phyloP scores from a whole-genome alignment of 1,140 invertebrate genomes.

The Manduca sexta region DNA sequence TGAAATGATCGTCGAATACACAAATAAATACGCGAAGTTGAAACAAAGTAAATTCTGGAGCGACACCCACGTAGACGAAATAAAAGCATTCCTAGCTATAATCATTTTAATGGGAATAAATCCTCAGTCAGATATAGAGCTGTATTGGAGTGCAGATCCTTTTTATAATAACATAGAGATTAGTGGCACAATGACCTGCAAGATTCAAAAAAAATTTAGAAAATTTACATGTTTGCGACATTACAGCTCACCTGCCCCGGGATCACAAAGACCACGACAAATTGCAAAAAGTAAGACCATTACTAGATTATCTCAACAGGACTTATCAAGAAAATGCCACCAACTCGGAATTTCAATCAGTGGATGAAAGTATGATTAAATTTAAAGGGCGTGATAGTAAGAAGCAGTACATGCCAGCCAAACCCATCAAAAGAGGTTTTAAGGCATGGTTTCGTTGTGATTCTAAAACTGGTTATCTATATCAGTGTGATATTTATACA shows the following conservation, averaged over 20 bases:
- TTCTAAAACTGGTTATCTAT: slow-evolving; percentile 20
- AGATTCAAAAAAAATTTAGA: slow-evolving; percentile 30
- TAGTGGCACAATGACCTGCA: slow-evolving; percentile 9
- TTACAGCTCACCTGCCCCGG: slow-evolving; percentile 16
- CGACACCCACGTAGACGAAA: no score
- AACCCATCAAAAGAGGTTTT: slow-evolving; percentile 29
- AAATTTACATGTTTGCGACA: slow-evolving; percentile 27
- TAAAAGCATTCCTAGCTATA: no score
- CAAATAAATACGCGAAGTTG: no score
- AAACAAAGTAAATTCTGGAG: no score
- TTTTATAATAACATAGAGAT: slow-evolving; percentile 27
- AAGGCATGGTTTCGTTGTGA: slow-evolving; percentile 23
- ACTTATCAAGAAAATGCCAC: slow-evolving; percentile 18
- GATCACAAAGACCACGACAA: slow-evolving; percentile 7
- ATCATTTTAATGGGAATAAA: no score
- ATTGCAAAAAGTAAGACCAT: slow-evolving; percentile 19
- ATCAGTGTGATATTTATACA: slow-evolving; percentile 20
- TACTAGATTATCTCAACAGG: slow-evolving; percentile 21
- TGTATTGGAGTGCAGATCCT: no score
- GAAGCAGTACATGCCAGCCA: slow-evolving; percentile 35
- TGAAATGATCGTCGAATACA: no score
- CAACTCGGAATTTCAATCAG: no score
- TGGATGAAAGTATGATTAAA: slow-evolving; percentile 31
- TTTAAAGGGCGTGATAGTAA: slow-evolving; percentile 29
- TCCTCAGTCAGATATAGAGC: no score